These are phyloP conservation scores for Melinaea marsaeus DNA, from an alignment of 2,888 invertebrate genomes.

Conservation along the genomic window DNA sequence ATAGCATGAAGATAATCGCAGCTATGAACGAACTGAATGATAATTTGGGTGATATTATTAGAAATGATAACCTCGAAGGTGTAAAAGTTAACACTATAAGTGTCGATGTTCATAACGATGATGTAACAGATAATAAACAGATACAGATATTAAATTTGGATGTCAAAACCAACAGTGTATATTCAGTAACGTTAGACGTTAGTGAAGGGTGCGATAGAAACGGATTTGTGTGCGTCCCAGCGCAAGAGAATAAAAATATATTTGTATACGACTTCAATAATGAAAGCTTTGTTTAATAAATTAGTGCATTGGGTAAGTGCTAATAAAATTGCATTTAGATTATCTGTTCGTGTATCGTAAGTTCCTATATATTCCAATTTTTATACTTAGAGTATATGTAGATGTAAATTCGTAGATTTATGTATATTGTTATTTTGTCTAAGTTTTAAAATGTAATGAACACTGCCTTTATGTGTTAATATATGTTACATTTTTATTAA, in stretches of 20 bases:
- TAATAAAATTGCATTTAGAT: constrained; percentile 51
- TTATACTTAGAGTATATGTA: constrained; percentile 26
- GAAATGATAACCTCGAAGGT: constrained; percentile 27
- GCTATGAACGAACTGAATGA: constrained; percentile 59
- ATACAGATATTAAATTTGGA: constrained; percentile 75
- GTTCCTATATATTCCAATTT: constrained; percentile 37
- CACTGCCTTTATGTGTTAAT: constrained; percentile 39
- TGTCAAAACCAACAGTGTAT: constrained; percentile 71
- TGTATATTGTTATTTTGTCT: constrained; percentile 20
- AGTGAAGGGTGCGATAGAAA: constrained; percentile 59
- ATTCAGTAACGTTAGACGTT: constrained; percentile 72
- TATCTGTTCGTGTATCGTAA: constrained; percentile 19
- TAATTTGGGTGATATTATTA: constrained; percentile 37
- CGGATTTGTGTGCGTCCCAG: constrained; percentile 68
- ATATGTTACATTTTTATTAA: constrained; percentile 31
- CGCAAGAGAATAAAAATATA: constrained; percentile 66
- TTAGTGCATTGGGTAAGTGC: constrained; percentile 40
- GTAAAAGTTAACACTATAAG: constrained; percentile 40
- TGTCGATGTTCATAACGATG: constrained; percentile 49
- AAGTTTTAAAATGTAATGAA: constrained; percentile 30
- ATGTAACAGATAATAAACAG: constrained; percentile 59
- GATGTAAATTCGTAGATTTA: constrained; percentile 26
- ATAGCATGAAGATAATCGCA: constrained; percentile 71
- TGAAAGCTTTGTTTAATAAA: constrained; percentile 66
- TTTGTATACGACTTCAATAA: constrained; percentile 75